Conservation (phyloP, 2,113 vertebrate genomes). For the Zosterops japonicus region DNA sequence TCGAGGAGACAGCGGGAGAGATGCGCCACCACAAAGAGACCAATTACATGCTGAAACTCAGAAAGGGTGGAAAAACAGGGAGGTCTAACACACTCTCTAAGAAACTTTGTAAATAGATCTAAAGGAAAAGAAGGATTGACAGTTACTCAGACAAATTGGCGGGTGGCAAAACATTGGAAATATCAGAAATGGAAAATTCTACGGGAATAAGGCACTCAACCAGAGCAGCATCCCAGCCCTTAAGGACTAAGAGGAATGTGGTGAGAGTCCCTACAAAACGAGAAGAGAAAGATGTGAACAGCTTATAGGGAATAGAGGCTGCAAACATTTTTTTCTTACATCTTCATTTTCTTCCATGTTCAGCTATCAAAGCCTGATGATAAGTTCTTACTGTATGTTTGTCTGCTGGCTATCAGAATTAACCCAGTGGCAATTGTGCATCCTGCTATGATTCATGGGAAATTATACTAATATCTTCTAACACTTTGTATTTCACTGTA, state of each 20-base stretch:
- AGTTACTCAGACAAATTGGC: not conserved
- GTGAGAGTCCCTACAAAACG: not conserved
- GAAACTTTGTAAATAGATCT: not conserved
- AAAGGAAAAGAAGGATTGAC: not conserved
- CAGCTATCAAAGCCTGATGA: not conserved
- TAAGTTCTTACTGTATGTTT: not conserved
- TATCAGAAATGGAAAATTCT: not conserved
- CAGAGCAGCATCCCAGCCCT: not conserved
- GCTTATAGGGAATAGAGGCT: not conserved
- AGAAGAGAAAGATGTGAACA: not conserved
- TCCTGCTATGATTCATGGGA: not conserved
- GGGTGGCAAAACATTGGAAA: not conserved
- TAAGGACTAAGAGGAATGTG: not conserved
- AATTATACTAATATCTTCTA: not conserved
- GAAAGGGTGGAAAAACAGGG: not conserved
- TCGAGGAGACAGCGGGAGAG: fast-evolving
- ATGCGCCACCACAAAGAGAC: fast-evolving
- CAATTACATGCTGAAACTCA: not conserved
- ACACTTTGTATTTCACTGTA: not conserved
- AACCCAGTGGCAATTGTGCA: not conserved
- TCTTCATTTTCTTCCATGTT: not conserved
- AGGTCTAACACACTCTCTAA: not conserved
- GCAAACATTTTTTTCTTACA: not conserved
- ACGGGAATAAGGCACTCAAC: not conserved
- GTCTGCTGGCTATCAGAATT: not conserved